phyloP scores from a whole-genome alignment of 2,113 vertebrate species.

The Edolisoma coerulescens region DNA sequence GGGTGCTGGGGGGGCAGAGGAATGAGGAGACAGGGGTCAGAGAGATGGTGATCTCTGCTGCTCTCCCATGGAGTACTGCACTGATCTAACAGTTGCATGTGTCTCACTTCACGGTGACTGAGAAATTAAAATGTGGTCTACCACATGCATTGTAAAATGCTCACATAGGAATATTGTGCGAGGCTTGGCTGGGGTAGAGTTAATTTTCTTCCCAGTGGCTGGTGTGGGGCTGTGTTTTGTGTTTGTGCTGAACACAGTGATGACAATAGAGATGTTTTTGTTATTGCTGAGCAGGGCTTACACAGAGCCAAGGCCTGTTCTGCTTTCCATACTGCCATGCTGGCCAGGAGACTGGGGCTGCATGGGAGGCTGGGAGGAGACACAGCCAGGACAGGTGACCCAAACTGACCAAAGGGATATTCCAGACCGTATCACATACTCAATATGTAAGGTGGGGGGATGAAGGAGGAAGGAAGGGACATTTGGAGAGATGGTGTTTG shows the following conservation, averaged over 20 bases:
- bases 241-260: background rate
- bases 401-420: background rate
- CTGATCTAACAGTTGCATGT: background rate
- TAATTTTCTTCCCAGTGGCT: background rate
- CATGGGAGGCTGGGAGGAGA: background rate
- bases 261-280: background rate
- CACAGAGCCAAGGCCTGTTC: background rate
- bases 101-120: background rate
- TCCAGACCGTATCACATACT: background rate
- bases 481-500: background rate
- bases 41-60: background rate
- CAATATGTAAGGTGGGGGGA: accelerated
- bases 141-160: background rate
- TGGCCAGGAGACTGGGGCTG: background rate
- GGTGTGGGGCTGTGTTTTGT: background rate
- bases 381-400: background rate
- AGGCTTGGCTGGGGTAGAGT: background rate
- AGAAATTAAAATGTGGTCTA: background rate
- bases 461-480: background rate
- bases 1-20: background rate
- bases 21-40: background rate
- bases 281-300: background rate
- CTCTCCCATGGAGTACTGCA: background rate
- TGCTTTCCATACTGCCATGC: background rate
- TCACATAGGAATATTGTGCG: background rate